phyloP scores from a whole-genome alignment of 2,797 vertebrate genomes.

The Gouania willdenowi region DNA sequence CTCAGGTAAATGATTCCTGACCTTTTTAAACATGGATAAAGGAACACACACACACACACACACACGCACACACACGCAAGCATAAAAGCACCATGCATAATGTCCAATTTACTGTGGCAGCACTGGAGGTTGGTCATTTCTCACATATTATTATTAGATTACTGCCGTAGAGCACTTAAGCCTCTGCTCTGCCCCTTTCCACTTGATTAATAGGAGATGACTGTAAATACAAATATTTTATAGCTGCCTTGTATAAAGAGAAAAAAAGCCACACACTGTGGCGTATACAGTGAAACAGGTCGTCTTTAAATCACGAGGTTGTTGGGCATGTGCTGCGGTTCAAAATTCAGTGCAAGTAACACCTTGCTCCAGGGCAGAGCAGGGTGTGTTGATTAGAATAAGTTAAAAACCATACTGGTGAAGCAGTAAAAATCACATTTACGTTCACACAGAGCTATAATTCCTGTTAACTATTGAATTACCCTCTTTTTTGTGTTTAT shows the following conservation, averaged over 20 bases:
- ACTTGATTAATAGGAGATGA: constrained; percentile 81
- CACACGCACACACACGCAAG: constrained; percentile 51
- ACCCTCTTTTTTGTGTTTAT: too few species aligned
- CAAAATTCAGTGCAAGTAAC: too few species aligned
- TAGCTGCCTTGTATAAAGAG: constrained; percentile 71
- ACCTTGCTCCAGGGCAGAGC: too few species aligned
- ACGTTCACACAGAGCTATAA: too few species aligned
- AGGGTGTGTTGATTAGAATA: too few species aligned
- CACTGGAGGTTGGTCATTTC: constrained; percentile 85
- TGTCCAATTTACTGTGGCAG: constrained; percentile 96
- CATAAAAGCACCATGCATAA: constrained; percentile 88
- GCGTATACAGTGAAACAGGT: constrained; percentile 25
- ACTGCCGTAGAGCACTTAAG: constrained; percentile 80
- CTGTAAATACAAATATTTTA: constrained; percentile 86
- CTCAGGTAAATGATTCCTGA: constrained; percentile 63
- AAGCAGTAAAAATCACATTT: too few species aligned
- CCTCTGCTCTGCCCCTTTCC: constrained; percentile 71
- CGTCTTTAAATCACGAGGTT: constrained; percentile 27
- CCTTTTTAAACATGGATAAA: constrained; percentile 58
- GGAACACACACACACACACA: constrained; percentile 8
- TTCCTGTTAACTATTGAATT: too few species aligned
- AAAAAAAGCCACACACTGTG: constrained; percentile 33
- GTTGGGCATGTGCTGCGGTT: too few species aligned
- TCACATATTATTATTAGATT: constrained; percentile 96
- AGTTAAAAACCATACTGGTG: too few species aligned